A percentile compares a stretch with the other conserved stretches of the same genome.
These are phyloP conservation scores for Anoplophora glabripennis DNA, from an alignment of 1,140 invertebrate genomes.

Conservation along the genomic window DNA sequence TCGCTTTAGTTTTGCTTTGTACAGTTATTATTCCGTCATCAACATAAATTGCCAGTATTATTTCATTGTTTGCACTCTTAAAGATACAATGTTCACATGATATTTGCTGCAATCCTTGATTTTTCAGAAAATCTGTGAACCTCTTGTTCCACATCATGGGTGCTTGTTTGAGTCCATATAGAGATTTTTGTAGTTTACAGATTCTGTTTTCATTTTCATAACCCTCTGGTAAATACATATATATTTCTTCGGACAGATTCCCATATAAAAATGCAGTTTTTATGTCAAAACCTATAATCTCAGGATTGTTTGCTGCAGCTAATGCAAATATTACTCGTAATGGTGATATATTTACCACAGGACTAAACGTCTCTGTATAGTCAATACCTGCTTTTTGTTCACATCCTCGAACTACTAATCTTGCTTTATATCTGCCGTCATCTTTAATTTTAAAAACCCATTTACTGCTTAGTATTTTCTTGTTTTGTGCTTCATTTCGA, in stretches of 20 bases:
- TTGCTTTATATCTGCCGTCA: slow-evolving; percentile 43
- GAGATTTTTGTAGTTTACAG: slow-evolving; percentile 29
- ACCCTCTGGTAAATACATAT: slow-evolving; percentile 47
- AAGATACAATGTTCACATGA: neutral
- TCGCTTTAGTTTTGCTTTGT: neutral
- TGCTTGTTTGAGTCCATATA: slow-evolving; percentile 44
- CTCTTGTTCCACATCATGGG: slow-evolving; percentile 15
- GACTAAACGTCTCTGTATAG: slow-evolving; percentile 45
- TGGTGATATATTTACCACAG: slow-evolving; percentile 38
- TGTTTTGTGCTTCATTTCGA: neutral
- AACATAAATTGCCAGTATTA: slow-evolving; percentile 12
- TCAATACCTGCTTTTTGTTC: slow-evolving; percentile 44
- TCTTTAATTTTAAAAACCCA: slow-evolving; percentile 46
- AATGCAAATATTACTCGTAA: slow-evolving; percentile 45
- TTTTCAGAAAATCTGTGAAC: slow-evolving; percentile 14
- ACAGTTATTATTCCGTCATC: slow-evolving; percentile 5
- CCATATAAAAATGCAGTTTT: slow-evolving; percentile 51
- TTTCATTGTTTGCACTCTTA: neutral
- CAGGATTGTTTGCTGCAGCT: slow-evolving; percentile 29
- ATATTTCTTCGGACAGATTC: slow-evolving; percentile 48
- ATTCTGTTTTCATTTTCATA: slow-evolving; percentile 31
- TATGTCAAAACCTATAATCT: slow-evolving; percentile 42
- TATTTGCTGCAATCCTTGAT: neutral
- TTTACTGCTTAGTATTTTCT: slow-evolving; percentile 28
- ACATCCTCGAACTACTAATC: slow-evolving; percentile 48